phyloP scores from a whole-genome alignment of 2,797 vertebrate genomes.

The Kryptopterus vitreolus region DNA sequence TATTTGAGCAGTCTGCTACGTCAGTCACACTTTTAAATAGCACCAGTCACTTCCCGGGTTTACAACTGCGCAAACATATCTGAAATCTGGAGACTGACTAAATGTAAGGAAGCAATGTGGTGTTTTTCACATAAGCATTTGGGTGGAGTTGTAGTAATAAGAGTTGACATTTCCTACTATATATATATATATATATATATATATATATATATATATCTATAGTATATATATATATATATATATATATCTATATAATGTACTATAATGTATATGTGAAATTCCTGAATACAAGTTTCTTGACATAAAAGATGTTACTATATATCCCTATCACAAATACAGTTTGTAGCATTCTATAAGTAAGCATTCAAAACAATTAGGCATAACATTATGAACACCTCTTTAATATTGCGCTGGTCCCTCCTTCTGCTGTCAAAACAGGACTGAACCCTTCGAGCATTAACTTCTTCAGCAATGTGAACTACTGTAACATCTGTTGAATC shows the following conservation, averaged over 20 bases:
- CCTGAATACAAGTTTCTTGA: not conserved
- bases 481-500: too few relatives aligned
- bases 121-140: not conserved
- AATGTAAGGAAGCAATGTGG: not conserved
- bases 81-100: not conserved
- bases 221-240: too few relatives aligned
- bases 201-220: too few relatives aligned
- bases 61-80: not conserved
- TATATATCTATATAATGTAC: too few relatives aligned
- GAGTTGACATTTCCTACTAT: not conserved
- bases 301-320: not conserved
- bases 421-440: too few relatives aligned
- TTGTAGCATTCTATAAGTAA: not conserved
- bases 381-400: too few relatives aligned
- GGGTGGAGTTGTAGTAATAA: not conserved
- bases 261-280: too few relatives aligned
- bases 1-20: not conserved
- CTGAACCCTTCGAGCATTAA: too few relatives aligned
- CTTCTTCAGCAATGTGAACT: too few relatives aligned
- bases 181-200: not conserved
- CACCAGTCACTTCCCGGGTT: not conserved
- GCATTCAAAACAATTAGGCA: too few relatives aligned
- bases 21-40: not conserved
- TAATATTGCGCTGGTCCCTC: too few relatives aligned
- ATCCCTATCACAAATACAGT: not conserved